These are phyloP conservation scores for Caenorhabditis imperialis DNA, from an alignment of 2,888 invertebrate genomes.

Conservation along the genomic window DNA sequence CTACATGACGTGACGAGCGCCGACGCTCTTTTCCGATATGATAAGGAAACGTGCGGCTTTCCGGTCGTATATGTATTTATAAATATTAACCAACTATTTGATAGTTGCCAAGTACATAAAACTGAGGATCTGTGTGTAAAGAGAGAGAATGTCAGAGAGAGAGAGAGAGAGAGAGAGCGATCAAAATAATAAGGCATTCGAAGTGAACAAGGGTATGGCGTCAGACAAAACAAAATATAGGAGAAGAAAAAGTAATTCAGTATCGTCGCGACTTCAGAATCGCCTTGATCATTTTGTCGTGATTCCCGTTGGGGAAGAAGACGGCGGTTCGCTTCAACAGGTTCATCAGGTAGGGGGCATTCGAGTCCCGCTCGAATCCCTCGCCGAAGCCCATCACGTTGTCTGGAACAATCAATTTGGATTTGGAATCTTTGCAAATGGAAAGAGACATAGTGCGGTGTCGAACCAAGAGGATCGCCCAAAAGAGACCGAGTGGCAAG, in stretches of 20 bases:
- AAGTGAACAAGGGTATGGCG: slow-evolving; percentile 19
- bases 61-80: no score
- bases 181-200: slow-evolving; percentile 26
- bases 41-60: no score
- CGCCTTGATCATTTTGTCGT: slow-evolving; percentile 55
- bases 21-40: no score
- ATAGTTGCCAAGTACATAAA: no score
- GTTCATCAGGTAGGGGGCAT: slow-evolving; percentile 41
- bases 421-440: no score
- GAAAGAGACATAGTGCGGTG: no score
- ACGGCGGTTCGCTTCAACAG: slow-evolving; percentile 48
- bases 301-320: slow-evolving; percentile 50
- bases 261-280: slow-evolving; percentile 54
- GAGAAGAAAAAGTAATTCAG: slow-evolving; percentile 3
- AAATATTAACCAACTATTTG: slow-evolving; percentile 1
- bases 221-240: slow-evolving; percentile 10
- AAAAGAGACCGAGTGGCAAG: no score
- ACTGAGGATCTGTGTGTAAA: neutral
- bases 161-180: slow-evolving; percentile 9
- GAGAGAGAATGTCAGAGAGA: neutral
- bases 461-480: no score
- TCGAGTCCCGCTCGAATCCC: slow-evolving; percentile 3
- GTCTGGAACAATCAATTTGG: no score
- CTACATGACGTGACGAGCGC: slow-evolving; percentile 29
- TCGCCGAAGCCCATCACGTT: slow-evolving; percentile 25